Base-by-base conservation (phyloP, 2,797 vertebrate species). In the Eutrigla gurnardus region DNA sequence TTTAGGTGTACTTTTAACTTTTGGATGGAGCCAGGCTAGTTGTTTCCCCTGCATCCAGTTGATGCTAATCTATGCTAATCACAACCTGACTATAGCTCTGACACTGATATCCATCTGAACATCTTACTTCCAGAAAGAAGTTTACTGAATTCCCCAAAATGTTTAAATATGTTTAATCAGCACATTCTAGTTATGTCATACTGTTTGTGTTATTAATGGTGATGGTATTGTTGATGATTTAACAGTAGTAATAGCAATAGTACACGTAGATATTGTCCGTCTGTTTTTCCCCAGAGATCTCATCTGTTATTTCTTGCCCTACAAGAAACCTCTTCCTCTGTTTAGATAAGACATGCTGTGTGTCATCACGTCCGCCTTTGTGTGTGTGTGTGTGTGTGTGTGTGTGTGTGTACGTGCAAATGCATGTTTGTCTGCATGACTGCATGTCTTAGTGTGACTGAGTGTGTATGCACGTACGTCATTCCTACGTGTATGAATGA, bases 321-420 rank as follows among this genome's bases (percentile, higher is more conserved):
- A 36, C 49, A 60, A 46, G n/a, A n/a, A n/a, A n/a, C n/a, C 52
- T 64, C 50, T 25, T 76, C 37, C n/a, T 74, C 47, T 77, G 77
- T 82, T 85, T 83, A 36, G 76, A 78, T 54, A 58, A 73, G 68
- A 84, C 77, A 4, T 60, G 78, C 55, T 77, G 71, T 80, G 69
- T 80, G 79, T 80, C 70, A 82, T 79, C 66, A 50, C n/a, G 59
- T 35, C n/a, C 37, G 6, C 3, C 11, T 58, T 36, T 67, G 36
- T 59, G 17, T 50, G 35, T 67, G 64, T 67, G 53, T 58, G 54
- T 49, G 65, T 50, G 45, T 70, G n/a, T 33, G 35, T 40, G 35
- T 70, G 43, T 47, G 43, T 36, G 58, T 62, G 39, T 45, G 47
- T 57, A 13, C 35, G 2, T 40, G 54, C 67, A 58, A 25, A 4